phyloP scores from a whole-genome alignment of 2,113 vertebrate species.

The Oreamnos americanus region DNA sequence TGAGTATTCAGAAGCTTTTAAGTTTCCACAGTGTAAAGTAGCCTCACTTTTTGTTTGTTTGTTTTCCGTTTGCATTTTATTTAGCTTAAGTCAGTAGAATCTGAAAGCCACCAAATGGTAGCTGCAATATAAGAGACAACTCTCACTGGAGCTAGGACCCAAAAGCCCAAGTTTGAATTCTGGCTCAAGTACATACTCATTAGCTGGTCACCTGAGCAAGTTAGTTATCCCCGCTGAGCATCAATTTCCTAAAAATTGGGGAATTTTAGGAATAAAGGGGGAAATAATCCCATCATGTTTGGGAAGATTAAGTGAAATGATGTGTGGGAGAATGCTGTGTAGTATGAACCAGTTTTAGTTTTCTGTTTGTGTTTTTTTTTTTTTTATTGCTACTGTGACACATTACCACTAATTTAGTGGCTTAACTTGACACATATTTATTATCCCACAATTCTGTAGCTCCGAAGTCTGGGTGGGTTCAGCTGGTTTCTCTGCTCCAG shows the following conservation, averaged over 20 bases:
- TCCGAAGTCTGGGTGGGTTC: not conserved
- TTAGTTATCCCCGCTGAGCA: not conserved
- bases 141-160: not conserved
- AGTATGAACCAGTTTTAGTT: not conserved
- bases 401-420: not conserved
- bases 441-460: not conserved
- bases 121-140: not conserved
- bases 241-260: not conserved
- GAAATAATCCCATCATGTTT: not conserved
- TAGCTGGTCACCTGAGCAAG: not conserved
- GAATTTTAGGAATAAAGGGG: not conserved
- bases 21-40: not conserved
- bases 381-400: not conserved
- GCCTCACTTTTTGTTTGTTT: not conserved
- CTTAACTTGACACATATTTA: not conserved
- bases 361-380: not conserved
- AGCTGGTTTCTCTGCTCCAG: not conserved
- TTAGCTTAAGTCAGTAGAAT: not conserved
- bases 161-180: not conserved
- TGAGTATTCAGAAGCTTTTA: not conserved
- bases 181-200: not conserved
- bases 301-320: not conserved
- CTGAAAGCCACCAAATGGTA: not conserved
- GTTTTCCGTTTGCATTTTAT: not conserved
- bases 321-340: not conserved